Evolutionary conservation across 2,888 invertebrate species (phyloP).

Genomic region (Automeris io): DNA sequence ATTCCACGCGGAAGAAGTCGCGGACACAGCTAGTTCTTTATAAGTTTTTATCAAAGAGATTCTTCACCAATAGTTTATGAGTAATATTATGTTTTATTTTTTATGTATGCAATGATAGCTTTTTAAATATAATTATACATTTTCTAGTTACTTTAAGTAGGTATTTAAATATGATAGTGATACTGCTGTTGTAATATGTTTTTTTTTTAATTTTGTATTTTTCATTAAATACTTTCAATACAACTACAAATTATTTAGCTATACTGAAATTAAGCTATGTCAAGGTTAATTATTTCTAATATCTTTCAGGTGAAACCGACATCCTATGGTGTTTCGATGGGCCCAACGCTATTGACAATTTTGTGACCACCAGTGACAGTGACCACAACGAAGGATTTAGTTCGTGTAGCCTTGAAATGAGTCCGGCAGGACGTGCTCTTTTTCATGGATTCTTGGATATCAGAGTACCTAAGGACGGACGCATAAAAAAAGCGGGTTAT

Average conservation of each 20-base stretch:
- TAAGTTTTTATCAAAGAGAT: no score
- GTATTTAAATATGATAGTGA: no score
- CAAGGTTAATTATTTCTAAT: not conserved
- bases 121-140: no score
- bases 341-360: slow-evolving; percentile 79
- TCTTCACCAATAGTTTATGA: no score
- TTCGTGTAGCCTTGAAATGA: slow-evolving; percentile 82
- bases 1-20: no score
- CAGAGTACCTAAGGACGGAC: slow-evolving; percentile 88
- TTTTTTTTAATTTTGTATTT: no score
- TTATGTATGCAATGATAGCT: no score
- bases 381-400: slow-evolving; percentile 91
- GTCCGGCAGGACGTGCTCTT: slow-evolving; percentile 81
- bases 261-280: not conserved
- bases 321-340: slow-evolving; percentile 84
- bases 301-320: slow-evolving; percentile 80
- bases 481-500: slow-evolving; percentile 86
- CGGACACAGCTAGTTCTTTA: no score
- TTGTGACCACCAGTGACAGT: slow-evolving; percentile 85
- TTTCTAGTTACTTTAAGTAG: no score
- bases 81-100: no score
- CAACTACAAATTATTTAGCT: not conserved
- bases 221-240: slow-evolving; percentile 7
- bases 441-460: slow-evolving; percentile 85
- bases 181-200: no score